These are phyloP conservation scores for Drosophila infuscata DNA, from an alignment of 2,888 invertebrate species.

Conservation along the genomic window DNA sequence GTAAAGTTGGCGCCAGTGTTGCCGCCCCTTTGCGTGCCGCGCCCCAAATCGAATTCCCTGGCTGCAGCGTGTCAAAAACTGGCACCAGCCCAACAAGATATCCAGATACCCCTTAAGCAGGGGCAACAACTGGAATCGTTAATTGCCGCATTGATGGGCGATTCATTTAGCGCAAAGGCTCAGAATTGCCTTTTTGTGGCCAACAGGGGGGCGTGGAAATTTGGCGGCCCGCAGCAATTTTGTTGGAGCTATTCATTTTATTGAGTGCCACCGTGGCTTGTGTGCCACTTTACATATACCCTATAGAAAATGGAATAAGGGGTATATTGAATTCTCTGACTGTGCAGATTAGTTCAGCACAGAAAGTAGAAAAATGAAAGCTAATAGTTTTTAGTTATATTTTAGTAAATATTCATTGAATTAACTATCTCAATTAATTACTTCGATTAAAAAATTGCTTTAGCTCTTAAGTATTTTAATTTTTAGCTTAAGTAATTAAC, in stretches of 20 bases:
- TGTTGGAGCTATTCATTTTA: conserved; percentile 33
- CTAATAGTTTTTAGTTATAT: background rate
- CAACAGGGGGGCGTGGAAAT: background rate
- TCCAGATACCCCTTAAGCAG: conserved; percentile 12
- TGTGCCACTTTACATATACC: conserved; percentile 22
- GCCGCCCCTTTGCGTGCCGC: conserved; percentile 64
- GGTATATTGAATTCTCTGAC: background rate
- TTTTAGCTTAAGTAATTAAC: too few relatives aligned
- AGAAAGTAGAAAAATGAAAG: background rate
- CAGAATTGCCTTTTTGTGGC: conserved; percentile 42
- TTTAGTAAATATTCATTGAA: background rate
- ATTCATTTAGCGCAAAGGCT: conserved; percentile 39
- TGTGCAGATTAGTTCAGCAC: background rate
- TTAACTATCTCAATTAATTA: background rate
- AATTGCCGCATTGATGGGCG: conserved; percentile 65
- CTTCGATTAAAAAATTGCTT: too few relatives aligned
- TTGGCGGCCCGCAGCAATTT: conserved; percentile 12
- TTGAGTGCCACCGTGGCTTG: conserved; percentile 36
- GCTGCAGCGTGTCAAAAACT: conserved; percentile 70
- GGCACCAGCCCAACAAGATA: conserved; percentile 25
- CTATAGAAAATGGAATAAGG: background rate
- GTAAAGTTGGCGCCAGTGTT: conserved; percentile 19
- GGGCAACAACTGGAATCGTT: conserved; percentile 33
- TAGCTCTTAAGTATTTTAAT: too few relatives aligned
- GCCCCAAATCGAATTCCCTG: conserved; percentile 66